These are phyloP conservation scores for Caenorhabditis sp. DNA, from an alignment of 2,888 invertebrate genomes.

Conservation along the genomic window DNA sequence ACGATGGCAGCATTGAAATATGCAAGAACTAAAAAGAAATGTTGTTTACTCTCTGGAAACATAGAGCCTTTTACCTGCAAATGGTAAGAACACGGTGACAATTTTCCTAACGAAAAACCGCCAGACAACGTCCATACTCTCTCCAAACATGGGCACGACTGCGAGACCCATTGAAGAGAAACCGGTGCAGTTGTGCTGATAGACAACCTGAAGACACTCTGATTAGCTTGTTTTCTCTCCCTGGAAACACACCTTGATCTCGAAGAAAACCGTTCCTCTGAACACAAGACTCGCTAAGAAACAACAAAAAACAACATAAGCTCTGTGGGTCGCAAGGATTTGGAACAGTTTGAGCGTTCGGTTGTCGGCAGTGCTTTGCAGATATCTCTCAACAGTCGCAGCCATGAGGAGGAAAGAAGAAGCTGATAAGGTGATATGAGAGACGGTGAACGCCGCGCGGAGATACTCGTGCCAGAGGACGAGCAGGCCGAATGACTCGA, in stretches of 20 bases:
- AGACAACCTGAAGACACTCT: conserved; percentile 63
- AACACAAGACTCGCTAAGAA: conserved; percentile 73
- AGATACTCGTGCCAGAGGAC: conserved; percentile 78
- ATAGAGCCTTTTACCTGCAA: conserved; percentile 65
- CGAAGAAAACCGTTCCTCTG: conserved; percentile 79
- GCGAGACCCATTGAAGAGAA: conserved; percentile 75
- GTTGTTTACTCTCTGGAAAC: neutral
- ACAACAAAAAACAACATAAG: conserved; percentile 72
- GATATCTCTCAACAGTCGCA: conserved; percentile 79
- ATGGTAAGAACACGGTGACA: conserved; percentile 79
- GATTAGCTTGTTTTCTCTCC: neutral
- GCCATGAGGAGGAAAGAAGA: conserved; percentile 80
- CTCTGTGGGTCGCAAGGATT: conserved; percentile 72
- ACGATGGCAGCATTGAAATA: conserved; percentile 80
- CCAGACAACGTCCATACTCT: conserved; percentile 75
- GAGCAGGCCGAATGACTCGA: conserved; percentile 72
- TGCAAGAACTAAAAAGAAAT: conserved; percentile 72
- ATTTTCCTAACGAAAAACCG: conserved; percentile 78
- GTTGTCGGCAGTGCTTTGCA: conserved; percentile 76
- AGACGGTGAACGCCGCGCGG: conserved; percentile 78
- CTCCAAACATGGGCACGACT: conserved; percentile 66
- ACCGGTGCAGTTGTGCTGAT: conserved; percentile 70
- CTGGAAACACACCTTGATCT: conserved; percentile 68
- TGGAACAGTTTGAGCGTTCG: conserved; percentile 68
- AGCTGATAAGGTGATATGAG: conserved; percentile 78